These are phyloP conservation scores for Metopia argyrocephala DNA, from an alignment of 2,888 invertebrate genomes.

Conservation along the genomic window DNA sequence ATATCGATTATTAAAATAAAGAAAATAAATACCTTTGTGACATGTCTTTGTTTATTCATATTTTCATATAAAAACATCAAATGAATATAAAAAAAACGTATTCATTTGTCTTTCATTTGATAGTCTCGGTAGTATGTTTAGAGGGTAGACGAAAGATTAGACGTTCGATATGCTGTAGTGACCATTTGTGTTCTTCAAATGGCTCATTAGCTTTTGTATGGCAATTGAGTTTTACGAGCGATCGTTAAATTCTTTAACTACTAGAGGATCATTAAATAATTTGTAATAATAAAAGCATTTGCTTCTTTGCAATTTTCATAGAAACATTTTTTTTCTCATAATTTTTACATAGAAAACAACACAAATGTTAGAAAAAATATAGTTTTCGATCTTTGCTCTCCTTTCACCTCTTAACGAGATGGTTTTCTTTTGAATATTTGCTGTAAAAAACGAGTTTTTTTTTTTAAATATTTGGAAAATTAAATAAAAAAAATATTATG, in stretches of 20 bases:
- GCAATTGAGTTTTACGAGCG: constrained; percentile 75
- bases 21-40: too few species aligned
- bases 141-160: too few species aligned
- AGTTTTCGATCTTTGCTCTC: too few species aligned
- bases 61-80: not conserved
- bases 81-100: not conserved
- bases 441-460: too few species aligned
- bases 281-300: constrained; percentile 58
- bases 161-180: constrained; percentile 4
- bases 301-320: not conserved
- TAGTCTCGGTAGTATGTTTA: constrained; percentile 16
- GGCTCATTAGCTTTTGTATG: constrained; percentile 65
- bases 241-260: constrained; percentile 72
- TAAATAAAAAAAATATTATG: constrained; percentile 9
- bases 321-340: too few species aligned
- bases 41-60: not conserved
- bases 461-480: constrained; percentile 19
- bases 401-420: too few species aligned
- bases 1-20: too few species aligned
- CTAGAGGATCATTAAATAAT: constrained; percentile 67
- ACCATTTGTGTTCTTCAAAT: constrained; percentile 47
- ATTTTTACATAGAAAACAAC: too few species aligned
- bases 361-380: too few species aligned
- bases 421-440: too few species aligned
- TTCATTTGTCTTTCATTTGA: constrained; percentile 14